Conservation (phyloP, 2,888 invertebrate species). For the Allygus modestus region DNA sequence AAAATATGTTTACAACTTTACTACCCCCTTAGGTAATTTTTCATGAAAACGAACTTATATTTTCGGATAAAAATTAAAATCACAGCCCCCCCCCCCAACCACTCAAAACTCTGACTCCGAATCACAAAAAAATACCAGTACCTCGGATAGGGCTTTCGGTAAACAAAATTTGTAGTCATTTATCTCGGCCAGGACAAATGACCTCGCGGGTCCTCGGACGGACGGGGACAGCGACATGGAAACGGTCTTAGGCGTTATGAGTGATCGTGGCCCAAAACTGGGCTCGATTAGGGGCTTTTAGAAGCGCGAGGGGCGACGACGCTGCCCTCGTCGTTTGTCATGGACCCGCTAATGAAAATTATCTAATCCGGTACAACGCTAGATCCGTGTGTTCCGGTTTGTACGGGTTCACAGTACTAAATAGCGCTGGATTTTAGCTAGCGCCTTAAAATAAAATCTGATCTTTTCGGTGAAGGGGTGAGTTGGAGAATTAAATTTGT, state of each 20-base stretch:
- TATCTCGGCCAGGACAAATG: slow-evolving; percentile 27
- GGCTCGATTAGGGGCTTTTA: slow-evolving; percentile 54
- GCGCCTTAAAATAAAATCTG: no score
- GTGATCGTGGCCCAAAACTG: slow-evolving; percentile 34
- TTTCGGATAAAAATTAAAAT: not conserved
- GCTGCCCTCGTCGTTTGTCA: slow-evolving; percentile 14
- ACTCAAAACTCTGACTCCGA: not conserved
- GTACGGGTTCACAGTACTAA: no score
- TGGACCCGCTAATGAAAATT: slow-evolving; percentile 14
- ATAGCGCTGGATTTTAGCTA: no score
- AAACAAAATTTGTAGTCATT: slow-evolving; percentile 20
- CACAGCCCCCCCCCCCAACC: not conserved
- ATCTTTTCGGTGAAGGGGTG: no score
- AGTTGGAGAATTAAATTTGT: no score
- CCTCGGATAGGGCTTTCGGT: not conserved
- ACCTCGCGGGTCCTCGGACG: not conserved
- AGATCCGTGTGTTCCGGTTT: slow-evolving; percentile 8
- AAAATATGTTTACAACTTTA: no score
- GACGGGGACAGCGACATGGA: slow-evolving; percentile 53
- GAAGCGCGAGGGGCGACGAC: slow-evolving; percentile 3
- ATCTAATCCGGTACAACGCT: slow-evolving; percentile 25
- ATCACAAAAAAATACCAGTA: not conserved
- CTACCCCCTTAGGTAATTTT: no score
- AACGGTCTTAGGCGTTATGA: slow-evolving; percentile 60
- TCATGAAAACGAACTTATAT: no score